A percentile compares a stretch with the other conserved stretches of the same genome.
Evolutionary conservation across 1,140 invertebrate species (phyloP).

Genomic region (Neocloeon triangulifer): DNA sequence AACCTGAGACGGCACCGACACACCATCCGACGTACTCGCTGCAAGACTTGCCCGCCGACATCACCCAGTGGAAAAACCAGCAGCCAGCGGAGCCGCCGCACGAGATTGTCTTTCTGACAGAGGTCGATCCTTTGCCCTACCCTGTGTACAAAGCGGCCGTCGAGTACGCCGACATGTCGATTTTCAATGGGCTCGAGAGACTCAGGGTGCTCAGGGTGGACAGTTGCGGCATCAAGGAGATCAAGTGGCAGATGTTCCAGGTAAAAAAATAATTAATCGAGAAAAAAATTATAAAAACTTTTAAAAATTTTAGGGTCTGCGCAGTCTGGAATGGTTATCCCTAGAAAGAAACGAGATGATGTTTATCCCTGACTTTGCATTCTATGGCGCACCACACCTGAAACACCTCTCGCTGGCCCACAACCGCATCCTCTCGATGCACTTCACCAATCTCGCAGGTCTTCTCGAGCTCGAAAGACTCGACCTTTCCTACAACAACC

Average conservation of each 20-base stretch:
- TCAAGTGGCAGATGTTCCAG: slow-evolving; percentile 48
- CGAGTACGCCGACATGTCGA: slow-evolving; percentile 19
- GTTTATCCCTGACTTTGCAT: slow-evolving; percentile 39
- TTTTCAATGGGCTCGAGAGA: slow-evolving; percentile 28
- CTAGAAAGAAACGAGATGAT: slow-evolving; percentile 34
- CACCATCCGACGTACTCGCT: too few relatives aligned
- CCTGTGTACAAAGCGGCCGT: slow-evolving; percentile 28
- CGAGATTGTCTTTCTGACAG: too few relatives aligned
- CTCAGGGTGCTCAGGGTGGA: slow-evolving; percentile 30
- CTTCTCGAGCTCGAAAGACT: slow-evolving; percentile 34
- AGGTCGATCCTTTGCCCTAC: slow-evolving; percentile 24
- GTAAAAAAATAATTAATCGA: too few relatives aligned
- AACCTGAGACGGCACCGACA: too few relatives aligned
- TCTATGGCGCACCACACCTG: slow-evolving; percentile 37
- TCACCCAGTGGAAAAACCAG: too few relatives aligned
- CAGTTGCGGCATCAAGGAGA: slow-evolving; percentile 28
- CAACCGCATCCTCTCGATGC: slow-evolving; percentile 34
- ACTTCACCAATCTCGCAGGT: slow-evolving; percentile 37
- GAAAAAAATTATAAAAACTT: too few relatives aligned
- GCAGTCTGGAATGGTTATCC: slow-evolving; percentile 29
- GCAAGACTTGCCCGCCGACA: too few relatives aligned
- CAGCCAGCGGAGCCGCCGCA: too few relatives aligned
- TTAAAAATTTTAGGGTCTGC: slow-evolving; percentile 33
- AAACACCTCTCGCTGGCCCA: slow-evolving; percentile 32
- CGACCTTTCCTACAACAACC: slow-evolving; percentile 36